phyloP scores from a whole-genome alignment of 2,797 vertebrate genomes.

The Pristis pectinata region DNA sequence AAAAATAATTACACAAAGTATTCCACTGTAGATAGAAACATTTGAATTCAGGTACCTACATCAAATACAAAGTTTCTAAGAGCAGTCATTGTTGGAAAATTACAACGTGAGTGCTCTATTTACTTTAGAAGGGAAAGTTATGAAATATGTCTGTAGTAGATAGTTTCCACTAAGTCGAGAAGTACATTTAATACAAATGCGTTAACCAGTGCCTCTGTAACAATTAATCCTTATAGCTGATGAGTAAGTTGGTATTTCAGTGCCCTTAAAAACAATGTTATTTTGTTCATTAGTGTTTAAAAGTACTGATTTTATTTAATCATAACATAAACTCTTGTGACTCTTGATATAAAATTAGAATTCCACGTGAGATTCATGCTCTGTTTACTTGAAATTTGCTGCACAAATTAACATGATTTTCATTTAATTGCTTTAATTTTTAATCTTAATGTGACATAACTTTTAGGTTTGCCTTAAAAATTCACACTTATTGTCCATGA shows the following conservation, averaged over 20 bases:
- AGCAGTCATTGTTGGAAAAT: neutral
- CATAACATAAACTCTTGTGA: neutral
- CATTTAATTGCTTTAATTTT: neutral
- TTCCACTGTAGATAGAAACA: neutral
- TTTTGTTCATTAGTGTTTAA: neutral
- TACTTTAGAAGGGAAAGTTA: neutral
- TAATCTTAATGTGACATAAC: neutral
- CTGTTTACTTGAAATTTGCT: neutral
- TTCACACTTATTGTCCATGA: neutral
- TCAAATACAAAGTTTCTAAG: neutral
- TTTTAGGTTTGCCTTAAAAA: neutral
- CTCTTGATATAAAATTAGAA: conserved; percentile 3
- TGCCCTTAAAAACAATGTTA: neutral
- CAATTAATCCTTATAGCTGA: neutral
- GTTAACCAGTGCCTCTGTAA: neutral
- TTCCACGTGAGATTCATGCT: neutral
- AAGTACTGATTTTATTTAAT: neutral
- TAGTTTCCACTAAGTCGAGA: neutral
- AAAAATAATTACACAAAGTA: neutral
- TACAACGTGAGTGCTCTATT: neutral
- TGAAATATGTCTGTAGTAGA: neutral
- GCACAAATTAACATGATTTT: neutral
- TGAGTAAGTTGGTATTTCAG: neutral
- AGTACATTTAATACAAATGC: neutral
- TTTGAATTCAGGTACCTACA: neutral